These are phyloP conservation scores for Amblyopsis hoosieri DNA, from an alignment of 2,797 vertebrate species.

Conservation along the genomic window DNA sequence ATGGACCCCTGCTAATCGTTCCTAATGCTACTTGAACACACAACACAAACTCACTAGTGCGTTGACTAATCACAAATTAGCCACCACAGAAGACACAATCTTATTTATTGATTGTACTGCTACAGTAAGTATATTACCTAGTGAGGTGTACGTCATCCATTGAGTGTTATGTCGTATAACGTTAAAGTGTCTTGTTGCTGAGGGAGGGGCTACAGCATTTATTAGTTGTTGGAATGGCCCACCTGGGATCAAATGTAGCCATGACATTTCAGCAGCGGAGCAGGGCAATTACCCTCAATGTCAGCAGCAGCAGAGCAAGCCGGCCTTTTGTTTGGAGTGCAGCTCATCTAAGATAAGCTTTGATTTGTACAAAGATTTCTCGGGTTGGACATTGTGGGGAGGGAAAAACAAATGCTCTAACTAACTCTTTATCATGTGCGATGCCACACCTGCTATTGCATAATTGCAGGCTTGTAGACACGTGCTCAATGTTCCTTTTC, in stretches of 20 bases:
- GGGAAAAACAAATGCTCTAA: slow-evolving; percentile 3
- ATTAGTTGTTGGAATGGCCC: slow-evolving; percentile 68
- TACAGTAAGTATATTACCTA: slow-evolving; percentile 50
- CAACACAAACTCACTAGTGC: slow-evolving; percentile 31
- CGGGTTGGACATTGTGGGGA: slow-evolving; percentile 34
- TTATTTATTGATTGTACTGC: slow-evolving; percentile 54
- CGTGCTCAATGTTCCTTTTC: not conserved
- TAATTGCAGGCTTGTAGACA: no score
- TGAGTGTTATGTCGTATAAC: slow-evolving; percentile 54
- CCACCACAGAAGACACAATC: slow-evolving; percentile 28
- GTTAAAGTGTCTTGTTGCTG: slow-evolving; percentile 39
- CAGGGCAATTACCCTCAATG: slow-evolving; percentile 67
- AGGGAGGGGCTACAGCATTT: slow-evolving; percentile 62
- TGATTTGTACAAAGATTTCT: slow-evolving; percentile 55
- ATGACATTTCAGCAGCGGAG: slow-evolving; percentile 69
- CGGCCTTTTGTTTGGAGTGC: slow-evolving; percentile 49
- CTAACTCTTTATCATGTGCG: slow-evolving; percentile 2
- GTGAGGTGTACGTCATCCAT: slow-evolving; percentile 48
- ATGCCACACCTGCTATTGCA: no score
- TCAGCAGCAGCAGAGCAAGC: slow-evolving; percentile 55
- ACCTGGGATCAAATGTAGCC: slow-evolving; percentile 66
- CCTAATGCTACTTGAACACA: slow-evolving; percentile 43
- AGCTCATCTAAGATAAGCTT: slow-evolving; percentile 40
- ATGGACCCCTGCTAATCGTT: slow-evolving; percentile 32
- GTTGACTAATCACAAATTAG: slow-evolving; percentile 39